These are phyloP conservation scores for Pilophorus perplexus DNA, from an alignment of 2,888 invertebrate species.

Conservation along the genomic window DNA sequence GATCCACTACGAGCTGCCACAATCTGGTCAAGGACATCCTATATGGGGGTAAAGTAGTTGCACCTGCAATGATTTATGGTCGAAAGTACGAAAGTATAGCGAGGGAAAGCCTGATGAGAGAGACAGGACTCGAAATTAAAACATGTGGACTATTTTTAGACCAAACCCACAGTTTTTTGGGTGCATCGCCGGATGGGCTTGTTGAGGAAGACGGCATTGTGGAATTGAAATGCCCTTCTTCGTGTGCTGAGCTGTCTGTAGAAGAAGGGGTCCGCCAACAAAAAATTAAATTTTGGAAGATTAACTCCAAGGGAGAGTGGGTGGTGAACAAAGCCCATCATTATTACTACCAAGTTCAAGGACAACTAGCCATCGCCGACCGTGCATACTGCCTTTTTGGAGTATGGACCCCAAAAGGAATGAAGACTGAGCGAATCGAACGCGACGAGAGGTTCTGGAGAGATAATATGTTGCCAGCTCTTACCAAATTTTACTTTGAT, in stretches of 20 bases:
- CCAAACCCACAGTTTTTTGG: not conserved
- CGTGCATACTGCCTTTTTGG: not conserved
- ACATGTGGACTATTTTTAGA: not conserved
- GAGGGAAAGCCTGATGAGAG: not conserved
- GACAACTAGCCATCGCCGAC: not conserved
- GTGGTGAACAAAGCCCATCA: not conserved
- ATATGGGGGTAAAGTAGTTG: not conserved
- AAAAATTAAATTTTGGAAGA: not conserved
- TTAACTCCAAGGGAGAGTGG: not conserved
- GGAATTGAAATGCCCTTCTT: not conserved
- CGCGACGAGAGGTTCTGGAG: not conserved
- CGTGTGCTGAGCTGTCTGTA: not conserved
- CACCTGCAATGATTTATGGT: not conserved
- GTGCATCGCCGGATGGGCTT: not conserved
- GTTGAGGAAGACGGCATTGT: not conserved
- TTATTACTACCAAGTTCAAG: slow-evolving; percentile 3
- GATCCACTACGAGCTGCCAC: no score
- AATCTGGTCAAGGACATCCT: no score
- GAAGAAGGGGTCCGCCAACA: not conserved
- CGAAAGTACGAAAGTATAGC: not conserved
- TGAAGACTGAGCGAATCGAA: not conserved
- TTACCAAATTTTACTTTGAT: not conserved
- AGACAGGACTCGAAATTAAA: not conserved
- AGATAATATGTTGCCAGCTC: not conserved
- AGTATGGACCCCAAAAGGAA: slow-evolving; percentile 5